These are phyloP conservation scores for Philonicus albiceps DNA, from an alignment of 2,888 invertebrate species.

Conservation along the genomic window DNA sequence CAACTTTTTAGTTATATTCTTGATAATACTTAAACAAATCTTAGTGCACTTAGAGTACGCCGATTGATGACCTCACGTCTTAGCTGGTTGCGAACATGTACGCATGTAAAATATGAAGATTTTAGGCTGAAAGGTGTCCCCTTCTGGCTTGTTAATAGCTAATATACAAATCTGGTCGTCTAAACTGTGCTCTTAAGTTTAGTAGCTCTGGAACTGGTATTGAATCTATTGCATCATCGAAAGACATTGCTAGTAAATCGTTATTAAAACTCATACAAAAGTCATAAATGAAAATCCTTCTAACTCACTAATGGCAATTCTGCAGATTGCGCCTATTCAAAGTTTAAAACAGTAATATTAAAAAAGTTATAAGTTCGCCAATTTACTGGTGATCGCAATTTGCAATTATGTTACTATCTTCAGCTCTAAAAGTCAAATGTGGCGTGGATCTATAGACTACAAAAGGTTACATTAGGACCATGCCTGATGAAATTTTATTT, in stretches of 20 bases:
- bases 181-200: neutral
- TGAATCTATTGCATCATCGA: neutral
- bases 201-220: neutral
- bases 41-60: neutral
- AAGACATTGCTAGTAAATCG: neutral
- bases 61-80: neutral
- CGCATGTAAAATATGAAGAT: neutral
- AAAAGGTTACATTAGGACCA: too few species aligned
- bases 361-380: neutral
- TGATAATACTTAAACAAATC: slow-evolving; percentile 34
- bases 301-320: neutral
- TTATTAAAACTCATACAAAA: neutral
- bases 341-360: neutral
- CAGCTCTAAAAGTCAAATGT: neutral
- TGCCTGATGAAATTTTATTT: neutral
- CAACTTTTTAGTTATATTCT: neutral
- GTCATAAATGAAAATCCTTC: neutral
- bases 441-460: neutral
- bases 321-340: neutral
- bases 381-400: neutral
- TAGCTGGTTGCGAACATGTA: neutral
- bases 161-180: neutral
- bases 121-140: neutral
- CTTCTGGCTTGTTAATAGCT: neutral
- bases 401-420: neutral